Base-by-base conservation (phyloP, 2,797 vertebrate species). In the Danio kyathit region DNA sequence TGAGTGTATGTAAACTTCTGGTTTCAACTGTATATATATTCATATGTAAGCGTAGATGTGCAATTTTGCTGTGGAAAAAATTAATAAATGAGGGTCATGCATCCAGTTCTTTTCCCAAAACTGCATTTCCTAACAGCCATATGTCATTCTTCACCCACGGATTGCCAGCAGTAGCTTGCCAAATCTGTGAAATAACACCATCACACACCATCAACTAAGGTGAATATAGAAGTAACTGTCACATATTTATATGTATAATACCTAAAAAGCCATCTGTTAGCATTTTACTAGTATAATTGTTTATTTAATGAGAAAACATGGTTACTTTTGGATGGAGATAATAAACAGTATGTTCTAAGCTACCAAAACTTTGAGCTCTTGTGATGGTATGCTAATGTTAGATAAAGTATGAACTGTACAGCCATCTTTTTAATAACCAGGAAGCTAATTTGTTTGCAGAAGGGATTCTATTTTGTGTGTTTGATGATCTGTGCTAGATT, bases 101-200 rank as follows among this genome's bases (percentile, higher is more conserved):
- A 8, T 16, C 73, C 41, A 73, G 80, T 74, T 74, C 38, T 72
- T 43, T 70, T 77, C 12, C 66, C 66, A 63, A 38, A 80, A 46
- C 38, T 82, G 21, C 60, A 72, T 78, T 78, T 63, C n/a, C 63
- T 17, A 59, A 49, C 59, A 63, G 13, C 65, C 71, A 64, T 52
- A 60, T 67, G 52, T 16, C 63, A 52, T 46, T 61, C 29, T 70
- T 49, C 67, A 63, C n/a, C 44, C 77, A 49, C n/a, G n/a, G 46
- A 13, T 19, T 51, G 60, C 41, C 57, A 43, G 51, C 44, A 49
- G 14, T 17, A 48, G 41, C 43, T 14, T 82, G 69, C 56, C 44
- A 60, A 70, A 59, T 60, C 29, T 65, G 19, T 44, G n/a, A 76
- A 54, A 43, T 43, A 56, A 65, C 59, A 64, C 60, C 5, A n/a